Base-by-base conservation (phyloP, 2,113 vertebrate genomes). In the Gymnocephalus cernua region DNA sequence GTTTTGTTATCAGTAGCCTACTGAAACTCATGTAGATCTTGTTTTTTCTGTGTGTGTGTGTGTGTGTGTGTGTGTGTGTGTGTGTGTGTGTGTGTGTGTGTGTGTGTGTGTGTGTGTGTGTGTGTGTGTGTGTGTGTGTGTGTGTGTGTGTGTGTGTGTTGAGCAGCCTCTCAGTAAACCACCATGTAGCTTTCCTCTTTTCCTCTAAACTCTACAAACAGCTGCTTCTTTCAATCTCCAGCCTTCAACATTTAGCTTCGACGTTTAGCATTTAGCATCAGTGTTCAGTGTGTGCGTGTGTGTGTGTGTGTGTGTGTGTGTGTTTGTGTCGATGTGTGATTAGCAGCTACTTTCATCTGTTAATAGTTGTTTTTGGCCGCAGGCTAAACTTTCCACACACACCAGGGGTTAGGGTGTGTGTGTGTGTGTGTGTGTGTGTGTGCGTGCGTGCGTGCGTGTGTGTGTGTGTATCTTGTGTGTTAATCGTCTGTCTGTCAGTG, bases 351-450 rank as follows among this genome's bases (percentile, higher is more conserved):
- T 91, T 93, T 91, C 74, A 88, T 93, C 88, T 84, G 80, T 56
- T 91, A 87, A 89, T 91, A 87, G 80, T 87, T 92, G 88, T 90
- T 92, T 86, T 80, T 92, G 70, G 74, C 87, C 75, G 69, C 83
- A 86, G 90, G 87, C 90, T 89, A 91, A 85, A 75, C 88, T 73
- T 38, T 38, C 8, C 38, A 38, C 38, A 38, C 35, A 38, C 83
- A 45, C 86, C 27, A 25, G 72, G 63, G 63, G 59, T 58, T 4
- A 13, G 21, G 6, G 50, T 62, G 47, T n/a, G n/a, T 68, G 74
- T 61, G 59, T 75, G 83, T 68, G 65, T 54, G 50, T 38, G 21
- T 65, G 73, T 54, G 50, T 81, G 74, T 72, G 59, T 61, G 67
- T 38, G 27, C 56, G 54, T 76, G 83, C 53, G 54, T 54, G 50